Conservation (phyloP, 2,888 invertebrate species). For the Biston stratarius region DNA sequence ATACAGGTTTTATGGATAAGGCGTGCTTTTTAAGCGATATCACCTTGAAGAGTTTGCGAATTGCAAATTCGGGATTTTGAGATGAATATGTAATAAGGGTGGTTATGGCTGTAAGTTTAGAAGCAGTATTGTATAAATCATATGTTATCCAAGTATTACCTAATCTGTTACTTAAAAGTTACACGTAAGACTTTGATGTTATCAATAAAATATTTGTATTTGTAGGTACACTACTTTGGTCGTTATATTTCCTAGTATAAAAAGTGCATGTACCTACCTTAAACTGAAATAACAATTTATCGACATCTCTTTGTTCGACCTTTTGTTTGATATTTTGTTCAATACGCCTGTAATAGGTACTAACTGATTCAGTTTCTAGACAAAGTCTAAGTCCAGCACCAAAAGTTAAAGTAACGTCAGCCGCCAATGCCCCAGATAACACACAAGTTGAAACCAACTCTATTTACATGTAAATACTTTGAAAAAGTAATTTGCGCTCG, state of each 20-base stretch:
- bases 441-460: slow-evolving; percentile 69
- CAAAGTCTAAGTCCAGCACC: slow-evolving; percentile 9
- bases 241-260: no score
- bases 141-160: background rate
- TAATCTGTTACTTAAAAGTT: no score
- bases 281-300: no score
- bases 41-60: slow-evolving; percentile 72
- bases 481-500: slow-evolving; percentile 85
- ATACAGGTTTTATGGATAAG: slow-evolving; percentile 79
- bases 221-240: no score
- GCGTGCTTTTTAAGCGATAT: slow-evolving; percentile 80
- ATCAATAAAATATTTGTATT: no score
- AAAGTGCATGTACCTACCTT: no score
- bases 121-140: background rate
- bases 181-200: no score
- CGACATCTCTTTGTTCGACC: background rate
- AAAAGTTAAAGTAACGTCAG: background rate
- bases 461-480: slow-evolving; percentile 87
- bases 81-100: slow-evolving; percentile 38
- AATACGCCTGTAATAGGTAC: background rate
- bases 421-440: slow-evolving; percentile 35
- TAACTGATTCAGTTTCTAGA: background rate
- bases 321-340: background rate
- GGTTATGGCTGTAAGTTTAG: slow-evolving; percentile 15
- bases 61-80: slow-evolving; percentile 58